These are phyloP conservation scores for Andrena fulva DNA, from an alignment of 2,888 invertebrate species.

Conservation along the genomic window DNA sequence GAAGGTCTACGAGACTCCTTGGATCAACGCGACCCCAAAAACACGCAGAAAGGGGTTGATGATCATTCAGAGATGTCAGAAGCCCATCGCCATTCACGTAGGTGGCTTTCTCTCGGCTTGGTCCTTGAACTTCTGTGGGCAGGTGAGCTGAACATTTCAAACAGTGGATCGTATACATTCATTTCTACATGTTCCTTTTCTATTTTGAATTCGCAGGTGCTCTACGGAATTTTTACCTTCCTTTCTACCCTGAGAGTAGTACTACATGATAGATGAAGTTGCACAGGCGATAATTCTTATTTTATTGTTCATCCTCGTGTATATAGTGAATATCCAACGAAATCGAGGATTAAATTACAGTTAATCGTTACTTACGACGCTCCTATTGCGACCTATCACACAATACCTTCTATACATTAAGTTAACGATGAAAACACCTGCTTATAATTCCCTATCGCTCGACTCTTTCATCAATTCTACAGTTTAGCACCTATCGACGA, in stretches of 20 bases:
- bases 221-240: conserved; percentile 52
- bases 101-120: conserved; percentile 53
- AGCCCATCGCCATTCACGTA: conserved; percentile 56
- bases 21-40: conserved; percentile 36
- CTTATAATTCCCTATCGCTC: not conserved
- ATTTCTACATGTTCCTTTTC: not conserved
- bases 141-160: conserved; percentile 47
- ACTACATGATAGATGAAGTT: not conserved
- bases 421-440: conserved; percentile 5
- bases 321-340: conserved; percentile 4
- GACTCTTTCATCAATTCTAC: not conserved
- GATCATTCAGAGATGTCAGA: conserved; percentile 67
- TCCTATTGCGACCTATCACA: not conserved
- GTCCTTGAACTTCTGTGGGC: conserved; percentile 63
- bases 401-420: conserved; percentile 1
- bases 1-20: conserved; percentile 61
- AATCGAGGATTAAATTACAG: conserved; percentile 22
- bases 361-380: not conserved
- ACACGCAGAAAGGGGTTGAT: conserved; percentile 53
- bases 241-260: conserved; percentile 62
- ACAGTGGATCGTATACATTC: not conserved
- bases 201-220: conserved; percentile 47
- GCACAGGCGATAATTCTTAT: not conserved
- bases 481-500: conserved; percentile 86
- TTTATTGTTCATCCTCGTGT: conserved; percentile 1